Base-by-base conservation (phyloP, 2,797 vertebrate species). In the Vultur gryphus region DNA sequence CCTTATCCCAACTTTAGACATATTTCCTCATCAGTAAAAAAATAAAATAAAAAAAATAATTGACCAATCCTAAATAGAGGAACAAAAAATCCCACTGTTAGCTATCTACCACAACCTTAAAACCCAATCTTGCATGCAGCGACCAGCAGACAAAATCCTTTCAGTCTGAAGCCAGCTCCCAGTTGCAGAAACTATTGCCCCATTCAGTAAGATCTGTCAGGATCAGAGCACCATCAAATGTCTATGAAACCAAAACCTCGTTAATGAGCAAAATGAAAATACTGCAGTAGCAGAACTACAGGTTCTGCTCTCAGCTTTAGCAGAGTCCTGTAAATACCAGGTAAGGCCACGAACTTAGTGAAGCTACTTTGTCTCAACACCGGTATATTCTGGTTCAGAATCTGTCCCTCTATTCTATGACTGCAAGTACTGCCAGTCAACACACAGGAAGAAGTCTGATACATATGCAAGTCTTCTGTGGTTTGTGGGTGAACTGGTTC, bases 401-500 rank as follows among this genome's bases (percentile, higher is more conserved):
- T 41, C 35, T 59, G 84, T 2, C 77, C 66, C 85, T 31, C n/a
- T 39, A 18, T 0, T 28, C 82, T 12, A 10, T 6, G 65, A 46
- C 33, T 58, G 72, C 61, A 23, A 61, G 57, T 6, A 8, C 61
- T 70, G 75, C 59, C 91, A 87, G 69, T 49, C 77, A 90, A 28
- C 66, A 58, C 80, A 64, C 77, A 87, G 91, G 91, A 93, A 84
- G 77, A 58, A 82, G 93, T 5, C 66, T 43, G 73, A 90, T 49
- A 55, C 61, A 88, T 23, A 62, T 8, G 70, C 13, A 2, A 91
- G 85, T 19, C 91, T 90, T 48, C 75, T 85, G 97, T 77, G 96
- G 96, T 95, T 96, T 95, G 96, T 61, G 93, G 92, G 93, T 62
- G 94, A 96, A 87, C 84, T 90, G 96, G 88, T 91, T 95, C 93